A percentile compares a stretch with the other conserved stretches of the same genome.
phyloP scores from a whole-genome alignment of 2,888 invertebrate genomes.

The Melolontha melolontha region DNA sequence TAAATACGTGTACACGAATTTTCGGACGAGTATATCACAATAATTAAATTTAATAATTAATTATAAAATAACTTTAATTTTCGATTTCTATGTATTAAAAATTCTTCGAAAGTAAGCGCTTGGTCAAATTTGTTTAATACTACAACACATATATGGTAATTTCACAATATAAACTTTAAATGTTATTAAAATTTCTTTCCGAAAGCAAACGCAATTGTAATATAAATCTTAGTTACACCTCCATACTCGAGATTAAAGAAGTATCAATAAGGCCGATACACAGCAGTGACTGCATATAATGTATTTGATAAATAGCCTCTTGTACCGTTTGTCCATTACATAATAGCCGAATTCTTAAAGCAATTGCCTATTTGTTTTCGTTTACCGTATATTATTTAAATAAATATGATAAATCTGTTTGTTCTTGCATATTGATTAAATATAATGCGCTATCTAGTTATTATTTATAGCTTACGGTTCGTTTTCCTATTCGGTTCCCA shows the following conservation, averaged over 20 bases:
- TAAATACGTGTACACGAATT: too few species aligned
- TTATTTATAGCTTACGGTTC: constrained; percentile 16
- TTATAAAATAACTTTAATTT: too few species aligned
- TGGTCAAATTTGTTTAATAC: too few species aligned
- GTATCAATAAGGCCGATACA: constrained; percentile 1
- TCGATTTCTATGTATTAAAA: too few species aligned
- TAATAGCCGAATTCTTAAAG: constrained; percentile 30
- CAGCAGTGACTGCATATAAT: constrained; percentile 21
- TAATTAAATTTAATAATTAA: too few species aligned
- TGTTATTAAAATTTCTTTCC: constrained; percentile 17
- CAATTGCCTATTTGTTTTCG: constrained; percentile 40
- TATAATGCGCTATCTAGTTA: constrained; percentile 18
- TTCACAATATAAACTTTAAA: constrained; percentile 21
- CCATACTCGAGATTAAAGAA: constrained; percentile 17
- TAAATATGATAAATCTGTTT: constrained; percentile 34
- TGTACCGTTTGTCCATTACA: constrained; percentile 23
- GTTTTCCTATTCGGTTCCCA: constrained; percentile 18
- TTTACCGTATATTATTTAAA: constrained; percentile 38
- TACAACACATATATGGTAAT: not conserved
- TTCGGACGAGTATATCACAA: too few species aligned
- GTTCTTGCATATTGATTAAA: constrained; percentile 36
- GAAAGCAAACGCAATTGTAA: constrained; percentile 20
- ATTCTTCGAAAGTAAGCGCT: too few species aligned
- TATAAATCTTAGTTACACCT: constrained; percentile 38
- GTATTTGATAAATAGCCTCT: constrained; percentile 24